These are phyloP conservation scores for Corythornis leucogaster DNA, from an alignment of 2,797 vertebrate genomes.

Conservation along the genomic window DNA sequence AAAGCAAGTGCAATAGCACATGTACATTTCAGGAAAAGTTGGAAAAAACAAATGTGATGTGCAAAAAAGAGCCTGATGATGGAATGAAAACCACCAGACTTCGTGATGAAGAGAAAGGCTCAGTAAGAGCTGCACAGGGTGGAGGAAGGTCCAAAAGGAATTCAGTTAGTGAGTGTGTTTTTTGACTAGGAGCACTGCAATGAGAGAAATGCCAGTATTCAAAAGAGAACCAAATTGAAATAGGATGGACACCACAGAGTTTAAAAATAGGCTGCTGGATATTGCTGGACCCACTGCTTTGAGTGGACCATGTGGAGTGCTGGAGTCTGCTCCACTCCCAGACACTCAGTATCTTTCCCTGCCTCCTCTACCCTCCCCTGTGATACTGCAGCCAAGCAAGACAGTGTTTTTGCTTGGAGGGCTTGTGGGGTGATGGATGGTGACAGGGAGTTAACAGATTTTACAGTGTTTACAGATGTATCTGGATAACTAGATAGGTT, in stretches of 20 bases:
- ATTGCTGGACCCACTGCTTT: neutral
- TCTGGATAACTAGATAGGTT: accelerated
- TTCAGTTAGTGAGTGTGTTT: neutral
- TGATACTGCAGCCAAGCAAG: neutral
- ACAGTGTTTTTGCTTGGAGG: neutral
- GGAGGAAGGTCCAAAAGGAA: neutral
- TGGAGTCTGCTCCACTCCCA: neutral
- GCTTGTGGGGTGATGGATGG: neutral
- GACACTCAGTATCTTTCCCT: neutral
- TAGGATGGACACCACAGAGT: neutral
- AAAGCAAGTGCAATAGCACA: neutral
- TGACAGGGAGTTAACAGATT: neutral
- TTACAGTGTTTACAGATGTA: neutral
- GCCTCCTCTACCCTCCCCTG: neutral
- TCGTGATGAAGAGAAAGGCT: neutral
- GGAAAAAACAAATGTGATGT: neutral
- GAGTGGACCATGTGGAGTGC: neutral
- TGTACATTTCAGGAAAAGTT: neutral
- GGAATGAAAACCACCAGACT: neutral
- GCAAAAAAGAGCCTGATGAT: neutral
- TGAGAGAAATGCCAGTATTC: neutral
- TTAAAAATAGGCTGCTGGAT: neutral
- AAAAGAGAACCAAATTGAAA: neutral
- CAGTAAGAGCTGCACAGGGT: neutral
- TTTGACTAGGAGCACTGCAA: neutral